Percentiles rank a stretch among this genome's conserved stretches.
These are phyloP conservation scores for Clinocottus analis DNA, from an alignment of 2,113 vertebrate species.

Conservation along the genomic window DNA sequence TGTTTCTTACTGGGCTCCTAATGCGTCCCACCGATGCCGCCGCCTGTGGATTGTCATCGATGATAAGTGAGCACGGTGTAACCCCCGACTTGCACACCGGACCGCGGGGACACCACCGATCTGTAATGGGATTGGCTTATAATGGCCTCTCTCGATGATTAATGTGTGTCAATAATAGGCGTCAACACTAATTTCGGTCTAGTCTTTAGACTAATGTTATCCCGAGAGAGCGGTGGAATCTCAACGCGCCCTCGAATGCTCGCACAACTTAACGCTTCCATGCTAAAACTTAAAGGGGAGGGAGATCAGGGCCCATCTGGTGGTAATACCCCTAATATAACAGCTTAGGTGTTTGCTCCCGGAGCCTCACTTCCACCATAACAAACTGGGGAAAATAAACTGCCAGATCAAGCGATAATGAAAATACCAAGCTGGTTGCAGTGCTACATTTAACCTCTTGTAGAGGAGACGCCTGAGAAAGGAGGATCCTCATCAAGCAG, in stretches of 20 bases:
- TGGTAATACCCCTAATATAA: not conserved
- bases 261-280: not conserved
- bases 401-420: not conserved
- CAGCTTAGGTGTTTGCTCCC: not conserved
- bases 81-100: constrained; percentile 30
- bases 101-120: constrained; percentile 26
- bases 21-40: constrained; percentile 41
- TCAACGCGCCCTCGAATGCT: not conserved
- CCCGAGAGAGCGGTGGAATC: constrained; percentile 16
- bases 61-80: constrained; percentile 54
- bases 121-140: constrained; percentile 50
- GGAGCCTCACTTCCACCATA: too few relatives aligned
- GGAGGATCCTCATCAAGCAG: not conserved
- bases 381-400: not conserved
- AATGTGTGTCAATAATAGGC: constrained; percentile 49
- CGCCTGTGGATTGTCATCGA: constrained; percentile 56
- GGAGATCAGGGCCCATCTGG: not conserved
- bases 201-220: constrained; percentile 18
- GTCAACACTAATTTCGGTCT: constrained; percentile 36
- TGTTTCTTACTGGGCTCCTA: constrained; percentile 30
- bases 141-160: constrained; percentile 54
- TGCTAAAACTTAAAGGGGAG: not conserved
- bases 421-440: not conserved
- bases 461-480: not conserved
- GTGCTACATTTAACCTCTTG: not conserved